phyloP scores from a whole-genome alignment of 2,113 vertebrate species.

The Alethe diademata region DNA sequence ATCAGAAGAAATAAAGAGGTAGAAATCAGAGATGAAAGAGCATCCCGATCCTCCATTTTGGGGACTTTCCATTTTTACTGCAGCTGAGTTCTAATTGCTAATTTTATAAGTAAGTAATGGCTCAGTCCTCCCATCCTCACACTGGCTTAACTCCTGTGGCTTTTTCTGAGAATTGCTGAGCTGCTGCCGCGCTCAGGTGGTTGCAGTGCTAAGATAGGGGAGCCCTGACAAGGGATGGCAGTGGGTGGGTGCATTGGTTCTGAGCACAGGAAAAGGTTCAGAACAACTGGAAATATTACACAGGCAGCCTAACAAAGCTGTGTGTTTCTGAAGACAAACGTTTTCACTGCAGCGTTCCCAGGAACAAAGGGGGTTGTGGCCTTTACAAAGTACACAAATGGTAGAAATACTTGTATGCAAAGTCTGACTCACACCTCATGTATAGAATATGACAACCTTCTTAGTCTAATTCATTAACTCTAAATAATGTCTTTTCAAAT shows the following conservation, averaged over 20 bases:
- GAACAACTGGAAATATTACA: not conserved
- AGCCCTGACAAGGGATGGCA: not conserved
- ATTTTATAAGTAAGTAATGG: not conserved
- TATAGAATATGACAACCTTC: slow-evolving; percentile 41
- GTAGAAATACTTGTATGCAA: slow-evolving; percentile 4
- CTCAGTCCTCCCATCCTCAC: not conserved
- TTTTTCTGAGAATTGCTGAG: not conserved
- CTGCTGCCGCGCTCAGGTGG: not conserved
- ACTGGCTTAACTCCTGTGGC: not conserved
- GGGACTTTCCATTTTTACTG: not conserved
- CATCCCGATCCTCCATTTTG: not conserved
- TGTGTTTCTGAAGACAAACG: not conserved
- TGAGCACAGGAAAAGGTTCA: not conserved
- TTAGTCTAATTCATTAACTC: slow-evolving; percentile 40
- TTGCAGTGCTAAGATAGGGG: not conserved
- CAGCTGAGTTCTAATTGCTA: not conserved
- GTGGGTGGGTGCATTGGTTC: accelerated
- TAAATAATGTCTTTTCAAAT: slow-evolving; percentile 49
- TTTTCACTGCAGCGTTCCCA: not conserved
- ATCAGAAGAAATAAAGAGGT: not conserved
- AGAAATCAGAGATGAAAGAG: not conserved
- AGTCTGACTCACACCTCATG: slow-evolving; percentile 10
- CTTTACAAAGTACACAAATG: slow-evolving; percentile 1
- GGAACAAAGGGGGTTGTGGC: not conserved
- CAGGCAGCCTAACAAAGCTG: not conserved